Conservation (phyloP, 2,888 invertebrate species). For the Leistus spinibarbis region DNA sequence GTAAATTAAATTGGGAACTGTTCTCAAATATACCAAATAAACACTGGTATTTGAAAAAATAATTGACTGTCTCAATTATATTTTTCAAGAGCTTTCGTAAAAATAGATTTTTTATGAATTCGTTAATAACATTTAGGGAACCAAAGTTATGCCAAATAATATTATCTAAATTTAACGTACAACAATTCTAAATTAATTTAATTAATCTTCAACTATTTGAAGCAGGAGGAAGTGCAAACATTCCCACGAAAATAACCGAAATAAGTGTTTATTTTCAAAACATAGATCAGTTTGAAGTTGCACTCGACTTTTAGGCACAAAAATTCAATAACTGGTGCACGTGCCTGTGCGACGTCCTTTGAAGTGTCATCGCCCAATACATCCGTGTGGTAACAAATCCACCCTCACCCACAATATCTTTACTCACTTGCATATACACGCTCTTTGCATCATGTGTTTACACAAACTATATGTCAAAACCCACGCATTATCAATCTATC, state of each 20-base stretch:
- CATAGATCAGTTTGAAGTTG: background rate
- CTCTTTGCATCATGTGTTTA: background rate
- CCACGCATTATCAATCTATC: background rate
- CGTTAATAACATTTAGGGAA: no score
- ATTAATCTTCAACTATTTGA: background rate
- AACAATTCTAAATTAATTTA: background rate
- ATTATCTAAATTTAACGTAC: no score
- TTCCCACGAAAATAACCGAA: background rate
- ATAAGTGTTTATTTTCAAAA: background rate
- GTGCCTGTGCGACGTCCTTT: background rate
- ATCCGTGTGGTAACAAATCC: no score
- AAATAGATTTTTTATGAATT: no score
- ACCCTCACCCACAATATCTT: background rate
- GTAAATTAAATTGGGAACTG: no score
- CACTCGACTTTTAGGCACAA: conserved; percentile 6
- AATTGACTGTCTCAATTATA: no score
- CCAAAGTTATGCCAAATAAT: no score
- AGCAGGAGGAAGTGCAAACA: background rate
- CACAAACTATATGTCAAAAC: background rate
- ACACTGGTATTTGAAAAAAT: no score
- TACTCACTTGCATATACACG: background rate
- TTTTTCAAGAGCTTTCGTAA: no score
- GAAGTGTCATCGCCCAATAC: conserved; percentile 5
- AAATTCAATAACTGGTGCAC: background rate
- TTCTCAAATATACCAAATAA: no score